These are phyloP conservation scores for Spheniscus humboldti DNA, from an alignment of 2,797 vertebrate genomes.

Conservation along the genomic window DNA sequence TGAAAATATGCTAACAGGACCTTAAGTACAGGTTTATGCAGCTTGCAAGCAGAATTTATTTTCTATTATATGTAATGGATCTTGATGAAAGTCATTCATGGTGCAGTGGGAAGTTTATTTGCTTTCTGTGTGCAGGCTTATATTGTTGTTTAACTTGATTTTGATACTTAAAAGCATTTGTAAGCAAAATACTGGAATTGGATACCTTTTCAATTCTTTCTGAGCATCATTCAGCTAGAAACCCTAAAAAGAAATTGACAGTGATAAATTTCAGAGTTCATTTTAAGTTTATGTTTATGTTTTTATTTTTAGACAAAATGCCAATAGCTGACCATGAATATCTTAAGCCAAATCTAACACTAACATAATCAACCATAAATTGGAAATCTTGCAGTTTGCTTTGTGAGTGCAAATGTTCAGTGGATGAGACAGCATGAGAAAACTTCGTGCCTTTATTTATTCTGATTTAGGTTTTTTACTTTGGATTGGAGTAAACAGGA, in stretches of 20 bases:
- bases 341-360: not conserved
- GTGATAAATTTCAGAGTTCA: not conserved
- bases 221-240: not conserved
- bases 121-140: not conserved
- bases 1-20: slow-evolving; percentile 9
- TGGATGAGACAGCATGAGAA: not conserved
- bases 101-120: slow-evolving; percentile 31
- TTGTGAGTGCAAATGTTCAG: not conserved
- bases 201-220: not conserved
- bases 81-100: slow-evolving; percentile 8
- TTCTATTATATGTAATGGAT: not conserved
- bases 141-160: not conserved
- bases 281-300: not conserved
- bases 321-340: not conserved
- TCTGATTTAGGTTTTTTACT: not conserved
- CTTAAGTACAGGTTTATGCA: slow-evolving; percentile 22
- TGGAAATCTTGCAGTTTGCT: not conserved
- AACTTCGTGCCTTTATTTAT: not conserved
- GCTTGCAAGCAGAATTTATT: slow-evolving; percentile 13
- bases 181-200: not conserved
- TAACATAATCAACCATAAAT: not conserved
- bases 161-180: not conserved
- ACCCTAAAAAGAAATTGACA: not conserved
- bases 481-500: not conserved
- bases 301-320: not conserved